These are phyloP conservation scores for Neoascia interrupta DNA, from an alignment of 2,888 invertebrate species.

Conservation along the genomic window DNA sequence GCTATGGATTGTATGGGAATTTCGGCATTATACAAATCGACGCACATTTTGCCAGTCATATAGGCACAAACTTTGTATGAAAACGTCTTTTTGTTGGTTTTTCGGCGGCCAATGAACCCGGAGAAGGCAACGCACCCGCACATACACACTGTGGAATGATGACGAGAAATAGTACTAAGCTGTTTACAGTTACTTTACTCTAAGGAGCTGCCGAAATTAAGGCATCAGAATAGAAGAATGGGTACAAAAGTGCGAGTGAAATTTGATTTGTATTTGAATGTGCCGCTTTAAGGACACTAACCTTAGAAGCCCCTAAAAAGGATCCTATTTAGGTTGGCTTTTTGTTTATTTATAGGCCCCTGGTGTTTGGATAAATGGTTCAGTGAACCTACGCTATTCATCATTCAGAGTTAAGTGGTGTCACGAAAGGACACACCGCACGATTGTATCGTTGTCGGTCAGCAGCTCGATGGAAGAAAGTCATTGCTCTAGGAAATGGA, in stretches of 20 bases:
- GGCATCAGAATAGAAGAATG: conserved; percentile 19
- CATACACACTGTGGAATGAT: not conserved
- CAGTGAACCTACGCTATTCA: conserved; percentile 46
- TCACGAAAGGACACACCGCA: conserved; percentile 29
- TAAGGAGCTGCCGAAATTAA: conserved; percentile 32
- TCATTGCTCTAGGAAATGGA: conserved; percentile 28
- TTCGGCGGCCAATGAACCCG: conserved; percentile 62
- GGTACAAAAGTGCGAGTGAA: not conserved
- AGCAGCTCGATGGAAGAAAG: conserved; percentile 1
- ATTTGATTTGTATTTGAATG: not conserved
- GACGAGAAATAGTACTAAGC: conserved; percentile 31
- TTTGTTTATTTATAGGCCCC: conserved; percentile 26
- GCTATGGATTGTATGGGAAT: conserved; percentile 58
- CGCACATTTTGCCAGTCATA: conserved; percentile 34
- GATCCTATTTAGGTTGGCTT: conserved; percentile 31
- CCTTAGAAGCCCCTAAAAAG: conserved; percentile 26
- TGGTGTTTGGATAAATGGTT: conserved; percentile 8
- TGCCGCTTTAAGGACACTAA: conserved; percentile 35
- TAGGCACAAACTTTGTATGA: conserved; percentile 18
- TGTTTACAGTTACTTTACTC: conserved; percentile 48
- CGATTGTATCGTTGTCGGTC: conserved; percentile 18
- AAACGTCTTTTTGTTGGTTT: conserved; percentile 31
- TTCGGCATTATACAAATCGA: conserved; percentile 24
- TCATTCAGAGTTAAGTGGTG: conserved; percentile 33
- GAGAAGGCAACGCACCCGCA: conserved; percentile 26